Base-by-base conservation (phyloP, 2,797 vertebrate species). In the Acanthurus leucopareius region DNA sequence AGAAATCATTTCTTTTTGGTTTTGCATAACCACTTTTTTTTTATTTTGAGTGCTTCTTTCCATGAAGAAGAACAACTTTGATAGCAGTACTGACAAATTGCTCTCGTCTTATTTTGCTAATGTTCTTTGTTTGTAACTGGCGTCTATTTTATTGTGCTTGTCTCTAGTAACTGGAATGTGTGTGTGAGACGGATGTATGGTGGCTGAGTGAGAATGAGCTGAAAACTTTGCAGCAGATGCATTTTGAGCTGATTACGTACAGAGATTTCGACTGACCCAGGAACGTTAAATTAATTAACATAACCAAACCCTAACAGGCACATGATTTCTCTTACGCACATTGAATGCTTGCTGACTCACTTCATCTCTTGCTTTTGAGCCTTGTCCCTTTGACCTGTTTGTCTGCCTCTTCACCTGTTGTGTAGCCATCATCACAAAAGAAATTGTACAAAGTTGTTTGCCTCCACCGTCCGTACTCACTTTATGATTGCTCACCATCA, bases 401-500 rank as follows among this genome's bases (percentile, higher is more conserved):
- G 83, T 89, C 76, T 19, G 86, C 81, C 80, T 85, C 72, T 35
- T 90, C 83, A 87, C 86, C 77, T 71, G 80, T 90, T 70, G 85
- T 84, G 87, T 88, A 79, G 79, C 76, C 86, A 84, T 91, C 81
- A 61, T 75, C 85, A 87, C 81, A 73, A 79, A 81, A 91, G 79
- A 89, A 86, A 87, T 64, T 86, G 84, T 90, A 86, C 77, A 68
- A 84, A 91, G 88, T 88, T 74, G 86, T 87, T 91, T 81, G 87
- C 89, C 68, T 88, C 40, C 90, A 92, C 91, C 63, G 72, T 90
- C 79, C 25, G 44, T 73, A 82, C 79, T 83, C 91, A 90, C 78
- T 79, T 85, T 88, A 85, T 88, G 82, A 91, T 92, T 88, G 85
- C 85, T 91, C 91, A 92, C 90, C 52, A 5, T 83, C 84, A 79